These are phyloP conservation scores for Agelas oroides DNA, from an alignment of 37 sponge, comb jelly and placozoan species.

Conservation along the genomic window DNA sequence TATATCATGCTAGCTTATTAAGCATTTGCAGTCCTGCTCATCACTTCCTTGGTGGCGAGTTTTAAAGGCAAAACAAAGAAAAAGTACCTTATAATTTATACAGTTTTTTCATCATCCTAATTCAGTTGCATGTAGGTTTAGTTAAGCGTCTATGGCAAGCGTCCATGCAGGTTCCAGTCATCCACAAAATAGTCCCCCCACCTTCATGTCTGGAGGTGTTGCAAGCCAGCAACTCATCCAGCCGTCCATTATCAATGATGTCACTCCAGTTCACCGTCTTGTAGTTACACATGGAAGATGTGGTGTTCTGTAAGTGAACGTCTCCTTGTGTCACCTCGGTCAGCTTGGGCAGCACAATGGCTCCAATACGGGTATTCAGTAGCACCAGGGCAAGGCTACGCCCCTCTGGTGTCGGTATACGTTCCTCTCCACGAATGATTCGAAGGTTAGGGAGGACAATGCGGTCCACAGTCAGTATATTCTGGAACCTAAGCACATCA, in stretches of 20 bases:
- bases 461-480: slow-evolving; percentile 13
- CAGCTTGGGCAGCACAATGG: slow-evolving; percentile 49
- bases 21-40: too few relatives aligned
- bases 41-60: too few relatives aligned
- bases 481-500: slow-evolving; percentile 22
- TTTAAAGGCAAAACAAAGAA: too few relatives aligned
- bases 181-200: not conserved
- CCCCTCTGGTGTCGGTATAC: not conserved
- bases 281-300: slow-evolving; percentile 27
- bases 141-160: too few relatives aligned
- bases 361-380: not conserved
- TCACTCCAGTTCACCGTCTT: slow-evolving; percentile 63
- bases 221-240: not conserved
- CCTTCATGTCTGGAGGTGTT: not conserved
- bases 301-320: slow-evolving; percentile 7
- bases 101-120: too few relatives aligned
- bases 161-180: not conserved
- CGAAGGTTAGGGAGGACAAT: slow-evolving; percentile 60
- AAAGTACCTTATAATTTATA: too few relatives aligned
- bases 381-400: slow-evolving; percentile 3
- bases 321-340: slow-evolving; percentile 53
- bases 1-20: too few relatives aligned
- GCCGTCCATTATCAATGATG: slow-evolving; percentile 32
- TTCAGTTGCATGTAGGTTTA: too few relatives aligned
- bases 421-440: slow-evolving; percentile 42